Evolutionary conservation across 2,113 vertebrate species (phyloP).

Genomic region (Petroica traversi): DNA sequence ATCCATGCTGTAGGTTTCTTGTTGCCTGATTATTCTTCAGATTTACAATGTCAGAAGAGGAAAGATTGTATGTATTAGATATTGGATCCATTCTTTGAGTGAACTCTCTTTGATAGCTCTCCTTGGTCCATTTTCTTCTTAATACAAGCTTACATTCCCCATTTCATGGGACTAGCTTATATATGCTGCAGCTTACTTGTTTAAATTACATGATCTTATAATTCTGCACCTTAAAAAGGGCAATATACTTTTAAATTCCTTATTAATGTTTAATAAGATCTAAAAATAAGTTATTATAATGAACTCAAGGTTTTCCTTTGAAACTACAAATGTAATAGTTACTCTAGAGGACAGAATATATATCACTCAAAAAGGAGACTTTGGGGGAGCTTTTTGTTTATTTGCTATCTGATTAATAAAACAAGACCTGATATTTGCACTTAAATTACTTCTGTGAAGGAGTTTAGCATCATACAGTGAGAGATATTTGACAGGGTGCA

Average conservation of each 20-base stretch:
- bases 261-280: not conserved
- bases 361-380: not conserved
- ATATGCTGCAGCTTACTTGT: not conserved
- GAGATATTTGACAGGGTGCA: not conserved
- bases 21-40: not conserved
- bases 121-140: not conserved
- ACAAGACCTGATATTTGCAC: not conserved
- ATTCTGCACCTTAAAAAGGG: not conserved
- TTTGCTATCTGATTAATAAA: not conserved
- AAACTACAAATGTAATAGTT: not conserved
- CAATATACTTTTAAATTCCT: not conserved
- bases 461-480: accelerated
- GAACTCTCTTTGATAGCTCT: not conserved
- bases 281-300: not conserved
- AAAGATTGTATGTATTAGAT: not conserved
- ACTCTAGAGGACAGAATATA: not conserved
- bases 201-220: not conserved
- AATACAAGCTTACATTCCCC: not conserved
- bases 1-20: not conserved
- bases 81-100: not conserved
- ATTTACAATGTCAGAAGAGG: not conserved
- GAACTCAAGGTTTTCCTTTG: not conserved
- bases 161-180: not conserved
- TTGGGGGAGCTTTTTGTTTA: not conserved
- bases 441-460: not conserved